Percentiles rank a stretch among this genome's conserved stretches.
Evolutionary conservation across 2,888 invertebrate genomes (phyloP).

Genomic region (Cataglyphis albicans): DNA sequence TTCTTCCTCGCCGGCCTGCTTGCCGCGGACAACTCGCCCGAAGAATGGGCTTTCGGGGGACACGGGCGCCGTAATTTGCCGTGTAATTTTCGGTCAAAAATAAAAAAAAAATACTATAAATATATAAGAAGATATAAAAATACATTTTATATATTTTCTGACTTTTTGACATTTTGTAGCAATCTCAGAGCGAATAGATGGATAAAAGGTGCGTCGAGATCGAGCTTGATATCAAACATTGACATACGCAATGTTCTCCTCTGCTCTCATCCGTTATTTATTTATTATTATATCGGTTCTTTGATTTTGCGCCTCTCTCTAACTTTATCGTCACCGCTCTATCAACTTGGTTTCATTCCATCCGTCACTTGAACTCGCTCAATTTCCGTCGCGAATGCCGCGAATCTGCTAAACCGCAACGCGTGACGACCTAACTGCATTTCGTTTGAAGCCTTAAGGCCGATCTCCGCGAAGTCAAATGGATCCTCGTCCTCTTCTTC

Average conservation of each 20-base stretch:
- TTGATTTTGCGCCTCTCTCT: slow-evolving; percentile 16
- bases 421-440: slow-evolving; percentile 85
- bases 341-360: slow-evolving; percentile 62
- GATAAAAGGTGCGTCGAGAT: not conserved
- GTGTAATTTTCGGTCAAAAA: not conserved
- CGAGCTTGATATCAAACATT: not conserved
- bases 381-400: slow-evolving; percentile 79
- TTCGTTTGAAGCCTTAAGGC: slow-evolving; percentile 78
- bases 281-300: slow-evolving; percentile 6
- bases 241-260: not conserved
- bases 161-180: slow-evolving; percentile 15
- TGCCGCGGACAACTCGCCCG: not conserved
- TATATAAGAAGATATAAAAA: not conserved
- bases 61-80: not conserved
- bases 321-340: slow-evolving; percentile 53
- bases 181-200: slow-evolving; percentile 2
- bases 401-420: slow-evolving; percentile 83
- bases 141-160: not conserved
- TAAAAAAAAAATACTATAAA: not conserved
- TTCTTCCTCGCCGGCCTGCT: slow-evolving; percentile 28
- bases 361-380: slow-evolving; percentile 74
- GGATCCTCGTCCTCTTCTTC: slow-evolving; percentile 17
- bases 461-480: slow-evolving; percentile 52
- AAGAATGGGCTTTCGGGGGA: not conserved
- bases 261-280: not conserved